Evolutionary conservation across 2,888 invertebrate species (phyloP), one percentile per base, ranked within the genome.

Genomic region (Opisthograptis luteolata): DNA sequence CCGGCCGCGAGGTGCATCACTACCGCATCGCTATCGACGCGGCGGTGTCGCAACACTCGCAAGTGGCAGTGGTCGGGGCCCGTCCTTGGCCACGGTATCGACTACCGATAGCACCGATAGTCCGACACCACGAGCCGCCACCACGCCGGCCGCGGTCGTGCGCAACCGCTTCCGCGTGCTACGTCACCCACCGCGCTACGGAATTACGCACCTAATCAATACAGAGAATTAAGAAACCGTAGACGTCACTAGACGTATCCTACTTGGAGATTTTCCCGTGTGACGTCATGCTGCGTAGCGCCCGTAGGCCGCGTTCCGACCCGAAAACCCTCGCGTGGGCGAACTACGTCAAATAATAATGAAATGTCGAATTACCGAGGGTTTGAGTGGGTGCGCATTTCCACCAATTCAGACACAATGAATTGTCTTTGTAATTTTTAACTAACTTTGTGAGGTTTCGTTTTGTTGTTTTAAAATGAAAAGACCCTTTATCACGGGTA

Each of bases 81-180:
- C 64, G 86, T 81, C 86, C 84, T 84, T 84, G 86, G 81, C 76
- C 81, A 66, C 70, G 68, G 70, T n/a, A n/a, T n/a, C n/a, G n/a
- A n/a, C n/a, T n/a, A n/a, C n/a, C n/a, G n/a, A n/a, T n/a, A n/a
- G n/a, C 63, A 58, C 60, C 64, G 60, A 62, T 66, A 66, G n/a
- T n/a, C 62, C 71, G 70, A 68, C 62, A 68, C 58, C 55, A 60
- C 61, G 60, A 55, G 61, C 64, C 59, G 55, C 58, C 60, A 32
- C 59, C 58, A 39, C 51, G 3, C 1, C 59, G 66, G 62, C 62
- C n/a, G 64, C 79, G 81, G 66, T 79, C 76, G 73, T 73, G 82
- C 84, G 84, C 81, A 78, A 76, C 80, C 65, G 66, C 80, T 87
- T 88, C 87, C 85, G 83, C 76, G 70, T 82, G 57, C 60, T 72